Evolutionary conservation across 2,797 vertebrate genomes (phyloP).

Genomic region (Syngnathus rostellatus): DNA sequence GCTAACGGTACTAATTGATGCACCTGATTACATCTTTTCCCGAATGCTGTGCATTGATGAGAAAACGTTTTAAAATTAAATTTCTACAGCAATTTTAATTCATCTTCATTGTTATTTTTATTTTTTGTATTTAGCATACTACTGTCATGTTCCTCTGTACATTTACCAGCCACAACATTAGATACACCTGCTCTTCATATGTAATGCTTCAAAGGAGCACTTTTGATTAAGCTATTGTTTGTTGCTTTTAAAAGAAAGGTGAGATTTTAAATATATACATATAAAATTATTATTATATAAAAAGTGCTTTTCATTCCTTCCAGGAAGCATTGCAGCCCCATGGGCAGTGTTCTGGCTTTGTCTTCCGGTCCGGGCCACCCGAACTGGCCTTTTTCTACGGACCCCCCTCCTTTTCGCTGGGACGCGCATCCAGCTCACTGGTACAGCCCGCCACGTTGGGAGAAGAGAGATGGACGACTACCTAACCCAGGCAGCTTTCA

Average conservation of each 20-base stretch:
- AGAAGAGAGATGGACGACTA: slow-evolving; percentile 74
- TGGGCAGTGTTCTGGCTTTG: slow-evolving; percentile 77
- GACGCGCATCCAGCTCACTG: slow-evolving; percentile 63
- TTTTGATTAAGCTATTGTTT: not conserved
- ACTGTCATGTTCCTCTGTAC: not conserved
- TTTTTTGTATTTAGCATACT: not conserved
- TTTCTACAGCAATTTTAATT: not conserved
- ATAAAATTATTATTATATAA: not conserved
- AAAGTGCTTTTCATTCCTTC: not conserved
- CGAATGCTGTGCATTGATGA: not conserved
- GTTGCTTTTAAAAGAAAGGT: not conserved
- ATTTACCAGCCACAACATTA: not conserved
- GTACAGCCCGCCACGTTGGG: slow-evolving; percentile 69
- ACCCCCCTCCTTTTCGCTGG: slow-evolving; percentile 65
- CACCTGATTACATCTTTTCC: slow-evolving; percentile 26
- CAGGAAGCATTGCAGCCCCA: slow-evolving; percentile 55
- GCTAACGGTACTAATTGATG: slow-evolving; percentile 45
- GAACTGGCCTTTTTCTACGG: slow-evolving; percentile 70
- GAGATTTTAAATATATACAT: not conserved
- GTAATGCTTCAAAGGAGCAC: not conserved
- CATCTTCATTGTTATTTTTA: not conserved
- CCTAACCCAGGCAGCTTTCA: slow-evolving; percentile 91
- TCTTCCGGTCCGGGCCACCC: slow-evolving; percentile 69
- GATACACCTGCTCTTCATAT: not conserved
- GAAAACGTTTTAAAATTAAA: not conserved